phyloP scores from a whole-genome alignment of 2,113 vertebrate species.

The Colius striatus region DNA sequence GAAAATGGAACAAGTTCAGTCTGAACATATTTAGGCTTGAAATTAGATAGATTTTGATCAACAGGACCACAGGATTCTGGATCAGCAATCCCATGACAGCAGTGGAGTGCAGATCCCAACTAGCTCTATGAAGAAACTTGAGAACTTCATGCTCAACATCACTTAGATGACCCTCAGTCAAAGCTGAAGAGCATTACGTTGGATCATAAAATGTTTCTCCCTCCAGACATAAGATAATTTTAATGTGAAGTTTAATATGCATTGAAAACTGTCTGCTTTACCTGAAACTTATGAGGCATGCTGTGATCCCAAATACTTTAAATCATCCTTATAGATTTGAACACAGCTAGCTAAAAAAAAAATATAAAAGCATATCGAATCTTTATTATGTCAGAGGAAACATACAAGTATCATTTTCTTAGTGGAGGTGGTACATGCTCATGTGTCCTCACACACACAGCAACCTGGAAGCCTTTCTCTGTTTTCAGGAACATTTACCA shows the following conservation, averaged over 20 bases:
- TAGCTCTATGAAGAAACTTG: background rate
- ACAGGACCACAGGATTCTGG: background rate
- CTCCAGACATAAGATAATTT: background rate
- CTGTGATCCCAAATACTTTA: background rate
- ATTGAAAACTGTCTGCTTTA: background rate
- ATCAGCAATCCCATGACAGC: background rate
- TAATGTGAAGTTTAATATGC: background rate
- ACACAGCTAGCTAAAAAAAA: background rate
- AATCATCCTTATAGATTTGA: background rate
- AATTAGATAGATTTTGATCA: background rate
- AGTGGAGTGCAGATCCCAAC: background rate
- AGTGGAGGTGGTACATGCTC: background rate
- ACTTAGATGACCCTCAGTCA: background rate
- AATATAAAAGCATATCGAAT: background rate
- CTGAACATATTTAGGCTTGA: background rate
- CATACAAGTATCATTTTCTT: background rate
- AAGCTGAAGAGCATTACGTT: background rate
- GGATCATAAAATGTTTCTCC: background rate
- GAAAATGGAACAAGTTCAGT: background rate
- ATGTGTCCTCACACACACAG: background rate
- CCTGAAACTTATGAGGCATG: background rate
- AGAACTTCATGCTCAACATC: background rate
- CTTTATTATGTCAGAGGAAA: background rate
- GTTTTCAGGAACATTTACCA: conserved; percentile 58
- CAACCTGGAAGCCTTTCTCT: conserved; percentile 23